Evolutionary conservation across 2,113 vertebrate species (phyloP).

Genomic region (Gulo gulo): DNA sequence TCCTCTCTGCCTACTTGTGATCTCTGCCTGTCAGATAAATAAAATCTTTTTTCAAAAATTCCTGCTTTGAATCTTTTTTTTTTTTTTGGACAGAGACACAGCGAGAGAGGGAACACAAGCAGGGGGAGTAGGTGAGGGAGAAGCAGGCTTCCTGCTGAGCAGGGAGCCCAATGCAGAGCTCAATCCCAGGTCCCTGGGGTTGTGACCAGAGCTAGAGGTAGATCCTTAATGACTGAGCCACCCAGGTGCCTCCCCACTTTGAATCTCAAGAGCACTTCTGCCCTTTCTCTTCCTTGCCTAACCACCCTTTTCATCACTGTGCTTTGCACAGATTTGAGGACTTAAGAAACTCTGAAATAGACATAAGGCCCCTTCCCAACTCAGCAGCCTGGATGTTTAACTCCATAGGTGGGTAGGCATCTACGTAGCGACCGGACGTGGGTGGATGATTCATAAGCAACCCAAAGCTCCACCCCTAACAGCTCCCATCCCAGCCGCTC

Average conservation of each 20-base stretch:
- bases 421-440: background rate
- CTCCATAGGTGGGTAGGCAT: background rate
- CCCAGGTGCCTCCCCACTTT: background rate
- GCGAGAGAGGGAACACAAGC: too few relatives aligned
- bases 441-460: background rate
- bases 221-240: too few relatives aligned
- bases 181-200: too few relatives aligned
- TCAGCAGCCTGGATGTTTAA: background rate
- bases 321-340: background rate
- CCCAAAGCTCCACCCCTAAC: background rate
- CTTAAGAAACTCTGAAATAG: conserved; percentile 14
- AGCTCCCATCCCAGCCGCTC: background rate
- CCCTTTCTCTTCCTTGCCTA: background rate
- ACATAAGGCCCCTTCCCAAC: background rate
- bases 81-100: too few relatives aligned
- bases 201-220: too few relatives aligned
- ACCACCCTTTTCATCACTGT: background rate
- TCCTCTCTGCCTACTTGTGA: too few relatives aligned
- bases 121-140: too few relatives aligned
- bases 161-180: too few relatives aligned
- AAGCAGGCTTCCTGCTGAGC: too few relatives aligned
- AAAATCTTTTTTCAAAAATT: background rate
- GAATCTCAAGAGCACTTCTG: background rate
- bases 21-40: too few relatives aligned
- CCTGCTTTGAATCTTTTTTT: background rate